Conservation (phyloP, 2,888 invertebrate genomes). For the Tortrix viridana region DNA sequence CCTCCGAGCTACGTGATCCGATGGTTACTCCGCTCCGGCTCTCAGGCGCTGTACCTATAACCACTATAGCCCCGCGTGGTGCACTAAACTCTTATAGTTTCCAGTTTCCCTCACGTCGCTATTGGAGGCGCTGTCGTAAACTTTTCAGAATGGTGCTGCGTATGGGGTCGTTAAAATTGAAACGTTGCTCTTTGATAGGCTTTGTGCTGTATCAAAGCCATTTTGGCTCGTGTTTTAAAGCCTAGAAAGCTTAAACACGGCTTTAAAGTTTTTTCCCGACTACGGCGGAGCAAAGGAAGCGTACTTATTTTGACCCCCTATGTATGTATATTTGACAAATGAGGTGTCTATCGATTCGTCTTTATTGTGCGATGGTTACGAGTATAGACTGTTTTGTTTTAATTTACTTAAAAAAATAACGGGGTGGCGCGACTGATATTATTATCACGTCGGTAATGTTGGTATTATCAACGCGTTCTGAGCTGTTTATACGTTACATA, state of each 20-base stretch:
- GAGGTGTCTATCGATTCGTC: too few relatives aligned
- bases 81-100: conserved; percentile 50
- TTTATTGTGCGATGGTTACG: too few relatives aligned
- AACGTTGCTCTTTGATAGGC: conserved; percentile 33
- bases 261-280: too few relatives aligned
- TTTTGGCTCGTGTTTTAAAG: conserved; percentile 20
- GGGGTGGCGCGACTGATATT: too few relatives aligned
- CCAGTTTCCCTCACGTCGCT: conserved; percentile 36
- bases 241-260: not conserved
- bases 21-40: conserved; percentile 62
- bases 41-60: conserved; percentile 37
- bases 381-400: too few relatives aligned
- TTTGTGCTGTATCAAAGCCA: conserved; percentile 20
- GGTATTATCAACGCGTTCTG: too few relatives aligned
- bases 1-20: conserved; percentile 49
- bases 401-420: too few relatives aligned
- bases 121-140: conserved; percentile 51
- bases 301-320: too few relatives aligned
- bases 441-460: too few relatives aligned
- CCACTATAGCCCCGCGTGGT: conserved; percentile 33
- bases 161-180: conserved; percentile 35
- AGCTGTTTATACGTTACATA: too few relatives aligned
- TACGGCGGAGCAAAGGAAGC: too few relatives aligned
- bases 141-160: conserved; percentile 38
- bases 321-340: too few relatives aligned